Conservation (phyloP, 2,113 vertebrate genomes). For the Orthochromis indermauri region DNA sequence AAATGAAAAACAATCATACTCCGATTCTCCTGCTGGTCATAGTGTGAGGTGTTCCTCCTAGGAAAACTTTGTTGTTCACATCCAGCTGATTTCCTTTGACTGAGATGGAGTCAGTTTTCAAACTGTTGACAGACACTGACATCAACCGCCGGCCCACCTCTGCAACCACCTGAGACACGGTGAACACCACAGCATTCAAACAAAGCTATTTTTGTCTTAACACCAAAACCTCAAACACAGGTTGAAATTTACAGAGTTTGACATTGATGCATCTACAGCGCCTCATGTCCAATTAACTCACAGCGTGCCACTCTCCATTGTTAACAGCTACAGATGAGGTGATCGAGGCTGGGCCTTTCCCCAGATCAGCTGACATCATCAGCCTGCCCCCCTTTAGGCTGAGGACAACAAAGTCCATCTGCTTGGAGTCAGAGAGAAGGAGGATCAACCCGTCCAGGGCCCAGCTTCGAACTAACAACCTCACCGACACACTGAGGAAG, state of each 20-base stretch:
- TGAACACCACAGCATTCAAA: not conserved
- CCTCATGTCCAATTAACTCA: conserved; percentile 29
- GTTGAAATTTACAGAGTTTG: not conserved
- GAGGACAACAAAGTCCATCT: conserved; percentile 80
- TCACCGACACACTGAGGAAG: conserved; percentile 73
- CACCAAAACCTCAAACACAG: not conserved
- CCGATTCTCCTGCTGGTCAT: conserved; percentile 56
- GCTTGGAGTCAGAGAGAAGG: conserved; percentile 81
- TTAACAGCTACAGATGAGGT: conserved; percentile 69
- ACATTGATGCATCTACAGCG: rapidly evolving
- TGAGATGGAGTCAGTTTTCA: conserved; percentile 40
- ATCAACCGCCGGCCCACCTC: conserved; percentile 22
- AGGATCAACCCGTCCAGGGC: conserved; percentile 79
- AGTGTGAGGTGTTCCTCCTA: conserved; percentile 80
- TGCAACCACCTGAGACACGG: conserved; percentile 14
- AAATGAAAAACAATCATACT: not conserved
- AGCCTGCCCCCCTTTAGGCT: conserved; percentile 75
- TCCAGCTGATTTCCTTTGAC: conserved; percentile 81
- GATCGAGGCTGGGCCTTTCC: conserved; percentile 78
- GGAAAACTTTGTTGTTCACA: conserved; percentile 79
- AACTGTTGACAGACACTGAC: conserved; percentile 64
- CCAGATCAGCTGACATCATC: conserved; percentile 82
- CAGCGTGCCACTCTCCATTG: conserved; percentile 87
- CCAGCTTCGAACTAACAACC: conserved; percentile 78
- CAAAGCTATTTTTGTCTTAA: not conserved